Conservation (phyloP, 2,888 invertebrate species). For the Elaeidobius kamerunicus region DNA sequence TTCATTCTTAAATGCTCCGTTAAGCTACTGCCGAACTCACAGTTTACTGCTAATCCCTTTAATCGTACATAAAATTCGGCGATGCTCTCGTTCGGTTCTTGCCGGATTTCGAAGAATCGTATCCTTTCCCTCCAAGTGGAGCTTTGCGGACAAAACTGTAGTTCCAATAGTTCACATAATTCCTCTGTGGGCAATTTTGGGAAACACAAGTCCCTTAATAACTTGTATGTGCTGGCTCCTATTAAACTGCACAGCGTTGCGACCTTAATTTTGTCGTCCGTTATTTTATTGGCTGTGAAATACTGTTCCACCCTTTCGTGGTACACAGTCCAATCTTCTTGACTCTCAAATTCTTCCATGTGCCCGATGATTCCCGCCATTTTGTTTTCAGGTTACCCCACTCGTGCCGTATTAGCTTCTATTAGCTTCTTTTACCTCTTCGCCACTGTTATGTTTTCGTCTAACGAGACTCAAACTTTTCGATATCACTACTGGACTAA, state of each 20-base stretch:
- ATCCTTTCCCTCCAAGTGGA: background rate
- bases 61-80: constrained; percentile 7
- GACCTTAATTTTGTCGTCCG: constrained; percentile 10
- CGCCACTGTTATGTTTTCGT: no score
- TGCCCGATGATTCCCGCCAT: no score
- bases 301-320: constrained; percentile 19
- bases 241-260: constrained; percentile 16
- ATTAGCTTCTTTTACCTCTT: no score
- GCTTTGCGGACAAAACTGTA: background rate
- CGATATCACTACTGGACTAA: no score
- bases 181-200: constrained; percentile 8
- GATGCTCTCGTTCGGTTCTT: background rate
- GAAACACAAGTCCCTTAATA: constrained; percentile 25
- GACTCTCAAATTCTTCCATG: no score
- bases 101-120: background rate
- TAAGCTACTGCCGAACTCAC: constrained; percentile 8
- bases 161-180: background rate
- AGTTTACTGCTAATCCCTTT: constrained; percentile 1
- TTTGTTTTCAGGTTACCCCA: no score
- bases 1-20: background rate
- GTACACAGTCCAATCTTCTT: constrained; percentile 36
- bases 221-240: constrained; percentile 13
- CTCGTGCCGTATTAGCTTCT: no score
- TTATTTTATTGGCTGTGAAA: constrained; percentile 8
- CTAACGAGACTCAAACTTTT: no score